These are phyloP conservation scores for Phylloscopus collybita DNA, from an alignment of 2,797 vertebrate genomes.

Conservation along the genomic window DNA sequence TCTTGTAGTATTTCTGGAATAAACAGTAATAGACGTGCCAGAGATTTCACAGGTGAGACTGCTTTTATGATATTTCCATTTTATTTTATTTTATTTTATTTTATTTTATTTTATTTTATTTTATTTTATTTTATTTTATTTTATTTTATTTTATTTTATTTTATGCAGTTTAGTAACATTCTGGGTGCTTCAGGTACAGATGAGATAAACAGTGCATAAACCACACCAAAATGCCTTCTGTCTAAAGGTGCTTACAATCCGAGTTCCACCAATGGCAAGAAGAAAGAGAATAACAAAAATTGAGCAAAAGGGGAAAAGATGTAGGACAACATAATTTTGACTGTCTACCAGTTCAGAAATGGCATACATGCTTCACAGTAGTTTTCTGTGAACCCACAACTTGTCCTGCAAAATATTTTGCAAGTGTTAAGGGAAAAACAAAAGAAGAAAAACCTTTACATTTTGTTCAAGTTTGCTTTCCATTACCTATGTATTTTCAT, in stretches of 20 bases:
- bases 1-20: background rate
- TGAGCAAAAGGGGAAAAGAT: background rate
- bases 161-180: background rate
- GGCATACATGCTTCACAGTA: background rate
- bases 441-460: background rate
- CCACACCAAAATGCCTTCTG: background rate
- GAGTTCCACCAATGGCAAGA: background rate
- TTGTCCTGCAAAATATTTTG: background rate
- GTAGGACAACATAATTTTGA: background rate
- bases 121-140: background rate
- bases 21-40: background rate
- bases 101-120: background rate
- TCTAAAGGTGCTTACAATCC: background rate
- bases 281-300: background rate
- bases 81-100: background rate
- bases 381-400: background rate
- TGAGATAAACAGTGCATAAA: background rate
- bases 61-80: background rate
- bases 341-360: background rate
- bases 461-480: background rate
- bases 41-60: background rate
- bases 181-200: background rate
- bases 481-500: background rate
- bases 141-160: background rate
- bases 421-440: background rate